These are phyloP conservation scores for Macrotrachela quadricornifera DNA, from an alignment of 1,140 invertebrate species.

Conservation along the genomic window DNA sequence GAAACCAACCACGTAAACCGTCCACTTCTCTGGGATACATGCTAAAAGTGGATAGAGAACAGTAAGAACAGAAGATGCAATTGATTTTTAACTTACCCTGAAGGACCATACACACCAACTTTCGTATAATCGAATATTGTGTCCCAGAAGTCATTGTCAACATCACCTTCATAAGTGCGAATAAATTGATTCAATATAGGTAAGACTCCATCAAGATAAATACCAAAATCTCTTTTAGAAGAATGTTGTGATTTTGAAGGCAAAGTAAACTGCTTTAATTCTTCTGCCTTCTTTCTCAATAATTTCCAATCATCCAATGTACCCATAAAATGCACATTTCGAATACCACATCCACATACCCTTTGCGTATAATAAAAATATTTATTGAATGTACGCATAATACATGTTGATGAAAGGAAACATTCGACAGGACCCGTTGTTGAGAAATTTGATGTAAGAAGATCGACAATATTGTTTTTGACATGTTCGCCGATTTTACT, in stretches of 20 bases:
- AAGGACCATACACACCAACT: too few relatives aligned
- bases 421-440: not conserved
- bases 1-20: too few relatives aligned
- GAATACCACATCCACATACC: slow-evolving; percentile 3
- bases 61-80: too few relatives aligned
- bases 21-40: too few relatives aligned
- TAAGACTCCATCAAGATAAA: too few relatives aligned
- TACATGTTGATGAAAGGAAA: not conserved
- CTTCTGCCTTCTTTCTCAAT: not conserved
- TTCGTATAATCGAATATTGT: not conserved
- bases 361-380: slow-evolving; percentile 3
- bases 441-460: not conserved
- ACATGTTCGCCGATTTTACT: too few relatives aligned
- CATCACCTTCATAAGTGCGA: not conserved
- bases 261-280: not conserved
- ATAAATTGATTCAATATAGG: not conserved
- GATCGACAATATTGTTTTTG: too few relatives aligned
- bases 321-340: not conserved
- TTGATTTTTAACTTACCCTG: too few relatives aligned
- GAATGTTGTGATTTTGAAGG: too few relatives aligned
- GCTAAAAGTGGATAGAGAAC: too few relatives aligned
- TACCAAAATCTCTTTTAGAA: too few relatives aligned
- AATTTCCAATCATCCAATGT: slow-evolving; percentile 1
- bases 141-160: slow-evolving; percentile 5
- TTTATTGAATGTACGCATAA: not conserved